These are phyloP conservation scores for Australoheros facetus DNA, from an alignment of 2,797 vertebrate species.

Conservation along the genomic window DNA sequence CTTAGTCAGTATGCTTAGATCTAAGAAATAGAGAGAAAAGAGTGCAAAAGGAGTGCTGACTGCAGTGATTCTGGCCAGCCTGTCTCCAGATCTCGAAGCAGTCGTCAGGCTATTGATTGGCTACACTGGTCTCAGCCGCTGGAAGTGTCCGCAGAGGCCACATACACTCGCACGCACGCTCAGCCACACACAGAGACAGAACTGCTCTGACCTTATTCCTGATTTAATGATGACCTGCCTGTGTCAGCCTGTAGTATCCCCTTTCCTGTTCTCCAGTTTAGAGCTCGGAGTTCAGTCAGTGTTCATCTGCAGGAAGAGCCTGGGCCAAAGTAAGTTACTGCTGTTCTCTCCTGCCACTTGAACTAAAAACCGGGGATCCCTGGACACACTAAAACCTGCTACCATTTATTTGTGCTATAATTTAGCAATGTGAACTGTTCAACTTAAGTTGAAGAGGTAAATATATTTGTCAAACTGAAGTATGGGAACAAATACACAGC, in stretches of 20 bases:
- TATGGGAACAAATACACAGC: not conserved
- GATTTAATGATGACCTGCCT: constrained; percentile 56
- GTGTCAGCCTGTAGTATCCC: constrained; percentile 32
- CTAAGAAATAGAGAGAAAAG: constrained; percentile 9
- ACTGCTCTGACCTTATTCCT: constrained; percentile 57
- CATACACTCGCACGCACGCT: constrained; percentile 23
- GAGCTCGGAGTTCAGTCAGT: constrained; percentile 32
- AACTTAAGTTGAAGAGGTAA: not conserved
- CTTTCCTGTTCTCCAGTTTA: constrained; percentile 33
- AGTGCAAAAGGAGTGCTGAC: constrained; percentile 55
- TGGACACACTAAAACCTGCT: not conserved
- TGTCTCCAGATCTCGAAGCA: constrained; percentile 62
- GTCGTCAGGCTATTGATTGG: constrained; percentile 70
- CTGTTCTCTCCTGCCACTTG: constrained; percentile 12
- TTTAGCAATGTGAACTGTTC: not conserved
- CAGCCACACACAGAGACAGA: constrained; percentile 19
- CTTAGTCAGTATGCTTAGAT: constrained; percentile 5
- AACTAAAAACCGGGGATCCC: not conserved
- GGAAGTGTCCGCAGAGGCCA: constrained; percentile 64
- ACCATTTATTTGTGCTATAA: not conserved
- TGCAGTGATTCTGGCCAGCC: constrained; percentile 30
- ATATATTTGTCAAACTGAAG: not conserved
- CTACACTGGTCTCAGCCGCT: constrained; percentile 62
- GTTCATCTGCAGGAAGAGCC: constrained; percentile 12
- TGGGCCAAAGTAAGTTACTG: not conserved